Evolutionary conservation across 2,113 vertebrate genomes (phyloP).

Genomic region (Nothoprocta perdicaria): DNA sequence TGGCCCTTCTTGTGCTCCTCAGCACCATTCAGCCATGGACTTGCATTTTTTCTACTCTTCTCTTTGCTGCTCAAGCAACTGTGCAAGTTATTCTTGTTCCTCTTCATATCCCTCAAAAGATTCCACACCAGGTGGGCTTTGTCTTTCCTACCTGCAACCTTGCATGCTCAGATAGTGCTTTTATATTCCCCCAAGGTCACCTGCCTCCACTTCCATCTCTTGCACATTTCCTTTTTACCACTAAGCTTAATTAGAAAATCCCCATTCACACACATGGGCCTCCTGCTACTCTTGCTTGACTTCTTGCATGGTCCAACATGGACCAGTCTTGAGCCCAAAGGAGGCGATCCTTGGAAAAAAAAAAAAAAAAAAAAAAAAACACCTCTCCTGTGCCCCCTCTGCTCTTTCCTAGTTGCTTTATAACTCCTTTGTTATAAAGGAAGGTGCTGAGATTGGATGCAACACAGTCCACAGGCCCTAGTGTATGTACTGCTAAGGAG

Average conservation of each 20-base stretch:
- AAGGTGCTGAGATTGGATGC: background rate
- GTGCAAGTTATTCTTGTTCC: background rate
- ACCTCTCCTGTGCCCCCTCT: background rate
- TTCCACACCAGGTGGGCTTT: background rate
- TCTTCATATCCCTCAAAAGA: background rate
- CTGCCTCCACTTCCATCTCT: background rate
- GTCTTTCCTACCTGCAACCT: background rate
- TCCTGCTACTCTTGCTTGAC: background rate
- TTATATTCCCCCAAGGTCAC: background rate
- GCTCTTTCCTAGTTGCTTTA: background rate
- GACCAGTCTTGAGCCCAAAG: background rate
- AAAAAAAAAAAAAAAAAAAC: background rate
- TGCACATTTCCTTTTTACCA: background rate
- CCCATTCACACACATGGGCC: background rate
- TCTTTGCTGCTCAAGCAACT: background rate
- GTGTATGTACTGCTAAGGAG: background rate
- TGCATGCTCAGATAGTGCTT: background rate
- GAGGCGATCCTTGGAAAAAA: background rate
- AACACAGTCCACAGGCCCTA: background rate
- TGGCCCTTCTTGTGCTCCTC: background rate
- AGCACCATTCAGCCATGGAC: background rate
- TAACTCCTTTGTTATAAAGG: background rate
- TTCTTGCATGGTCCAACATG: background rate
- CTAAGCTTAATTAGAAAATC: background rate
- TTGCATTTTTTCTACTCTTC: background rate